Conservation (phyloP, 2,113 vertebrate species). For the Tenebrosternarchus preto region DNA sequence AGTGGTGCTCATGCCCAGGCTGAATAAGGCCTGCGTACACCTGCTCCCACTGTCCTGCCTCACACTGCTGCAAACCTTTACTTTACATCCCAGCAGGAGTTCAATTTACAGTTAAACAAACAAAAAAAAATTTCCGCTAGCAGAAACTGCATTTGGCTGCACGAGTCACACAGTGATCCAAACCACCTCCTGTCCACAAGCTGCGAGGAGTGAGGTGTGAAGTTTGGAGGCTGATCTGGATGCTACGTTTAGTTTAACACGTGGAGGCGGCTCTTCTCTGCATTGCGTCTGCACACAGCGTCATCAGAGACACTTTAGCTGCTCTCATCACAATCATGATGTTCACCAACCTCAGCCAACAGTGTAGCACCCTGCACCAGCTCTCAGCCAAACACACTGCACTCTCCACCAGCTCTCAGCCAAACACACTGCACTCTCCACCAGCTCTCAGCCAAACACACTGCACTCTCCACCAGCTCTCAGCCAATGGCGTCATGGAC, state of each 20-base stretch:
- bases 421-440: too few relatives aligned
- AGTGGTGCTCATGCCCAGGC: neutral
- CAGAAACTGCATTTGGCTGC: neutral
- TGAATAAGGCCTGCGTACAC: neutral
- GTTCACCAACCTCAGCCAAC: too few relatives aligned
- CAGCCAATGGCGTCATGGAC: too few relatives aligned
- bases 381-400: too few relatives aligned
- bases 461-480: too few relatives aligned
- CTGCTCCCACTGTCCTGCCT: neutral
- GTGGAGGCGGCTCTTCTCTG: neutral
- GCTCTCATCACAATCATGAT: too few relatives aligned
- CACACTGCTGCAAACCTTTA: neutral
- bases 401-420: too few relatives aligned
- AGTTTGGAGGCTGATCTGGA: neutral
- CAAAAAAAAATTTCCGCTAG: neutral
- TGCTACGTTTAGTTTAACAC: neutral
- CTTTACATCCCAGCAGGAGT: neutral
- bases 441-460: too few relatives aligned
- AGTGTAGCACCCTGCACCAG: neutral
- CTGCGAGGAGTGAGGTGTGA: neutral
- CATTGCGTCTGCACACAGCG: slow-evolving; percentile 11
- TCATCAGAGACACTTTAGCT: neutral
- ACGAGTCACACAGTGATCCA: neutral
- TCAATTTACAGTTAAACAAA: neutral
- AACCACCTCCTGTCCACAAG: neutral